Evolutionary conservation across 2,797 vertebrate species (phyloP).

Genomic region (Poeciliopsis presidionis): DNA sequence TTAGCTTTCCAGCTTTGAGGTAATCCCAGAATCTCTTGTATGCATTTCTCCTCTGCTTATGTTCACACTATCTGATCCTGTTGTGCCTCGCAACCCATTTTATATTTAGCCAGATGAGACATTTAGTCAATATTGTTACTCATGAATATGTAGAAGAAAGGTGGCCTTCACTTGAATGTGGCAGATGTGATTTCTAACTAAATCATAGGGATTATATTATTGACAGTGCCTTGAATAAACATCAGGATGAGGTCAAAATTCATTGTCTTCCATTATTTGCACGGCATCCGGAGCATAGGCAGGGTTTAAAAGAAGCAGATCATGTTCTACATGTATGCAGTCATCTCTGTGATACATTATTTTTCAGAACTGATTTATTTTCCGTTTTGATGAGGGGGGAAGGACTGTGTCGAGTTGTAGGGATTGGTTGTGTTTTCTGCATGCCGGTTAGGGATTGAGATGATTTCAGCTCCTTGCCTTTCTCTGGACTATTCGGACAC

Average conservation of each 20-base stretch:
- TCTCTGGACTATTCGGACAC: slow-evolving; percentile 9
- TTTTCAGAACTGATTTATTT: slow-evolving; percentile 38
- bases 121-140: slow-evolving; percentile 72
- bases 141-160: slow-evolving; percentile 78
- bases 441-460: slow-evolving; percentile 29
- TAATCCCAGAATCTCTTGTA: slow-evolving; percentile 72
- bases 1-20: slow-evolving; percentile 48
- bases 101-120: slow-evolving; percentile 68
- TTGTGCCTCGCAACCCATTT: slow-evolving; percentile 52
- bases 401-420: slow-evolving; percentile 31
- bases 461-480: slow-evolving; percentile 2
- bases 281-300: slow-evolving; percentile 17
- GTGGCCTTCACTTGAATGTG: slow-evolving; percentile 72
- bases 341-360: slow-evolving; percentile 39
- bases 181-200: slow-evolving; percentile 75
- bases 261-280: slow-evolving; percentile 57
- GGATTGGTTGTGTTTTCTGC: slow-evolving; percentile 33
- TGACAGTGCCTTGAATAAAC: slow-evolving; percentile 78
- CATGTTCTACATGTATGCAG: slow-evolving; percentile 12
- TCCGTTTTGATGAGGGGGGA: slow-evolving; percentile 23
- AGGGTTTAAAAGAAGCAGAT: slow-evolving; percentile 25
- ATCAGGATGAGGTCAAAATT: slow-evolving; percentile 70
- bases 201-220: slow-evolving; percentile 79
- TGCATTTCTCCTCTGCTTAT: slow-evolving; percentile 71
- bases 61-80: slow-evolving; percentile 58